These are phyloP conservation scores for Ptilonorhynchus violaceus DNA, from an alignment of 2,113 vertebrate genomes.

Conservation along the genomic window DNA sequence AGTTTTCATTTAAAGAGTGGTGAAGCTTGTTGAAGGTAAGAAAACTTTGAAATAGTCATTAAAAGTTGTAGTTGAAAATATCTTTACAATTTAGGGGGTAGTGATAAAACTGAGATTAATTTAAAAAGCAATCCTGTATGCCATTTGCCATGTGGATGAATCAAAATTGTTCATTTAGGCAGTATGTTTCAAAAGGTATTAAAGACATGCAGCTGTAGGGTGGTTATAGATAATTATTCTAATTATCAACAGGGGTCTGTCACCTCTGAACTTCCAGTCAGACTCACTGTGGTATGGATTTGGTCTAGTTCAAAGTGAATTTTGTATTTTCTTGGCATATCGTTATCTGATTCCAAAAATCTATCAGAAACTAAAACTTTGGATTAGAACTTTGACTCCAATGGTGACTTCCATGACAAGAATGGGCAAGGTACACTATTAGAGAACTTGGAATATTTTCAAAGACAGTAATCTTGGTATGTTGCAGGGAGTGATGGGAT, in stretches of 20 bases:
- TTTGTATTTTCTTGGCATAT: not conserved
- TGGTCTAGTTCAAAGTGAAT: not conserved
- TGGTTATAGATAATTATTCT: not conserved
- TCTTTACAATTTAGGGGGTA: not conserved
- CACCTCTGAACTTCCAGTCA: not conserved
- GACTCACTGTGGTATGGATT: not conserved
- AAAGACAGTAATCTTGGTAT: not conserved
- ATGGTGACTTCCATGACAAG: not conserved
- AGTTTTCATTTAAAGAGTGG: not conserved
- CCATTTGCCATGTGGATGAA: not conserved
- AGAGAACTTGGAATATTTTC: not conserved
- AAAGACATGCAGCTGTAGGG: not conserved
- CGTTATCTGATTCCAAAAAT: too few relatives aligned
- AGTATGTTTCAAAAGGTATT: not conserved
- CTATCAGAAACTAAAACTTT: not conserved
- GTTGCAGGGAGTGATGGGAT: not conserved
- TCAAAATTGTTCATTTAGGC: not conserved
- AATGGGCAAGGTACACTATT: rapidly evolving
- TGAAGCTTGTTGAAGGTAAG: not conserved
- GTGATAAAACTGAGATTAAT: not conserved
- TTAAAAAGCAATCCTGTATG: not conserved
- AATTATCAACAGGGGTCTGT: not conserved
- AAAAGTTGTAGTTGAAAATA: not conserved
- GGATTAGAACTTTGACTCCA: not conserved
- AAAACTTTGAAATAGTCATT: not conserved